phyloP scores from a whole-genome alignment of 1,140 invertebrate genomes.

The Amyelois transitella region DNA sequence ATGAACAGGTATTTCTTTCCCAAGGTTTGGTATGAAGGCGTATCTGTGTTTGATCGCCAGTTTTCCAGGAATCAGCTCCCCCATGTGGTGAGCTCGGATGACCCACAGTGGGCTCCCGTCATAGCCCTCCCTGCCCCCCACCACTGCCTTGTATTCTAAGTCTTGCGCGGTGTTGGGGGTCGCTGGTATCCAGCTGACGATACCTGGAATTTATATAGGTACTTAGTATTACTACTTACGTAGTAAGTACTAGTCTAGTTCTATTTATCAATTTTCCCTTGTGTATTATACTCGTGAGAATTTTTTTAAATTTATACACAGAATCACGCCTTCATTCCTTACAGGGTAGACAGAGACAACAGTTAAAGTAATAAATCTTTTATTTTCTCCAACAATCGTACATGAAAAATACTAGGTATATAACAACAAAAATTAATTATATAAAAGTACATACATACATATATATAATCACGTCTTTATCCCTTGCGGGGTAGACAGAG shows the following conservation, averaged over 20 bases:
- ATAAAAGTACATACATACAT: no score
- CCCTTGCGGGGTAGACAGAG: no score
- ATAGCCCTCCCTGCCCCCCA: slow-evolving; percentile 52
- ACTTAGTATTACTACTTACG: not conserved
- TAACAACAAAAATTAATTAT: no score
- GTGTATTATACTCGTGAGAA: no score
- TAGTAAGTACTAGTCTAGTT: not conserved
- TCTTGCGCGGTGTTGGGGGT: not conserved
- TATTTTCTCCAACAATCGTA: no score
- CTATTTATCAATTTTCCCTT: no score
- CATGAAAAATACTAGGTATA: no score
- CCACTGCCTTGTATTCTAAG: slow-evolving; percentile 23
- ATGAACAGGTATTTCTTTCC: slow-evolving; percentile 56
- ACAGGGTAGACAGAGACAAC: no score
- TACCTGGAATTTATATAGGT: not conserved
- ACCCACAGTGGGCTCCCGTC: slow-evolving; percentile 55
- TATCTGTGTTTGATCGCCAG: slow-evolving; percentile 42
- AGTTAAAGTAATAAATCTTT: no score
- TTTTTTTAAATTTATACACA: no score
- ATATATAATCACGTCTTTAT: no score
- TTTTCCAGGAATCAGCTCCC: slow-evolving; percentile 53
- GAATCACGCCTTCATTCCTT: no score
- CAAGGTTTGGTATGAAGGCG: slow-evolving; percentile 48
- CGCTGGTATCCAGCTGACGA: not conserved
- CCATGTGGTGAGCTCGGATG: slow-evolving; percentile 53